These are phyloP conservation scores for Neelides sp. DNA, from an alignment of 1,140 invertebrate species.

Conservation along the genomic window DNA sequence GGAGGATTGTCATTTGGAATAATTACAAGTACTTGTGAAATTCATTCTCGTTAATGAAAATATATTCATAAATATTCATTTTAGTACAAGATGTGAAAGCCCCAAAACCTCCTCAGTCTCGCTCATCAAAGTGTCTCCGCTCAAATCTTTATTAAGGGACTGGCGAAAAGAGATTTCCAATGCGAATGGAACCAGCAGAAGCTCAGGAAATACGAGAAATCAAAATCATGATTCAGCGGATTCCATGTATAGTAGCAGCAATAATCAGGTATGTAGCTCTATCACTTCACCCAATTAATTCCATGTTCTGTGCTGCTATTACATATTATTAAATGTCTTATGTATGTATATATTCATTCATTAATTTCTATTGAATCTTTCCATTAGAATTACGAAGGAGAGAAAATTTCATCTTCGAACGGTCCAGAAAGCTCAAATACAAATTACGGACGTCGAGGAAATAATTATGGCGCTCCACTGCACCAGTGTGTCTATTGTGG, in stretches of 20 bases:
- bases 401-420: constrained; percentile 28
- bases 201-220: too few relatives aligned
- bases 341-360: too few relatives aligned
- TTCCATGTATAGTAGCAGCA: too few relatives aligned
- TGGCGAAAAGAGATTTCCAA: constrained; percentile 40
- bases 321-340: too few relatives aligned
- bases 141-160: constrained; percentile 67
- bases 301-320: too few relatives aligned
- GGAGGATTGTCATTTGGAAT: too few relatives aligned
- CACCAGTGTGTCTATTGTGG: constrained; percentile 76
- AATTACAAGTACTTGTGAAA: too few relatives aligned
- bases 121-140: constrained; percentile 61
- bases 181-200: constrained; percentile 5
- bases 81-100: constrained; percentile 3
- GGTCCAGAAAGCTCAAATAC: constrained; percentile 16
- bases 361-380: too few relatives aligned
- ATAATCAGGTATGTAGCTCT: too few relatives aligned
- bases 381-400: constrained; percentile 25
- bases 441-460: constrained; percentile 19
- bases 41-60: too few relatives aligned
- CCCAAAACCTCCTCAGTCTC: constrained; percentile 32
- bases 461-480: constrained; percentile 5
- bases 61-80: neutral
- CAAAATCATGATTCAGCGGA: too few relatives aligned
- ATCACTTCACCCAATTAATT: too few relatives aligned